Base-by-base conservation (phyloP, 2,797 vertebrate genomes). In the Sebastolobus altivelis region DNA sequence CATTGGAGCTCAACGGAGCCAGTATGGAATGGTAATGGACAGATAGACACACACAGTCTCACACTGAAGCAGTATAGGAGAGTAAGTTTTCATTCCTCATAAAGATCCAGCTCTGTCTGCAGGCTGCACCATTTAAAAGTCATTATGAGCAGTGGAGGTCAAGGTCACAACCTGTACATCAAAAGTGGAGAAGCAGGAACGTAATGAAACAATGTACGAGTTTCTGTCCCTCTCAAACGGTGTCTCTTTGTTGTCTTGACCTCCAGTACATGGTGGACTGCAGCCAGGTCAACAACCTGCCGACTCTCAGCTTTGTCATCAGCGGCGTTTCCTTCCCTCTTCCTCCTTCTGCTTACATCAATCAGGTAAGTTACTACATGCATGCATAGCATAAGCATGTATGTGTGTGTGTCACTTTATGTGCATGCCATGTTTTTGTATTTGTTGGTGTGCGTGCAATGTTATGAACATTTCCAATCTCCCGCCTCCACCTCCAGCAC, bases 261-360 rank as follows among this genome's bases (percentile, higher is more conserved):
- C 20, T 79, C 16, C 85, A 97, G 96, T 96, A 90, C 0, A 63
- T 79, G 2, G 95, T 97, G 61, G 72, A 94, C 86, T 97, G 96
- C 75, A 81, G 10, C 22, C 46, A 84, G 25, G 1, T 93, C 46
- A 77, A 83, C 75, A 92, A 25, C 91, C 37, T 96, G 85, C 94
- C 96, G 60, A 89, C 92, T 69, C 72, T 96, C 83, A 89, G 65
- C 87, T 96, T 96, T 13, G 8, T 82, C 85, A 95, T 97, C 83
- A 94, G 73, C 0, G 93, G 95, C 2, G 8, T 80, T 2, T 25
- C 58, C 79, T 84, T 97, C 58, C 87, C 89, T 1, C 94, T 97
- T 29, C 1, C 67, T 58, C 94, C 95, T 6, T 95, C 94, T 1
- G 86, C 94, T 75, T 97, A 96, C 3, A 79, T 96, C 66, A 22